These are phyloP conservation scores for Aphrophora alni DNA, from an alignment of 2,888 invertebrate species.

Conservation along the genomic window DNA sequence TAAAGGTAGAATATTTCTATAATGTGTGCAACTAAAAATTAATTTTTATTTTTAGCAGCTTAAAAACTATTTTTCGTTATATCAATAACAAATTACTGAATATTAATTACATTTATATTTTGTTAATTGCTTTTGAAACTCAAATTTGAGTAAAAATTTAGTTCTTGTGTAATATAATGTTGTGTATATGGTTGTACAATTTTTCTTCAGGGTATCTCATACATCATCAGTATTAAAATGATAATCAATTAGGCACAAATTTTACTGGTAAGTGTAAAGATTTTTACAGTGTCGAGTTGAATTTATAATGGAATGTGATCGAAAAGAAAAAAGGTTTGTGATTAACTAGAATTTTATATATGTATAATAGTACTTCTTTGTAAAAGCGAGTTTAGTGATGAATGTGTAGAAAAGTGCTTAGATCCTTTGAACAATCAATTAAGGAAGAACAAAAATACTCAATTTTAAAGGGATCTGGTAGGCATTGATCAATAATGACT, in stretches of 20 bases:
- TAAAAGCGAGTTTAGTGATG: not conserved
- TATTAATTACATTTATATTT: not conserved
- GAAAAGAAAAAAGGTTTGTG: not conserved
- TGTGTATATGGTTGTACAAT: slow-evolving; percentile 9
- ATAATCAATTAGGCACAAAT: slow-evolving; percentile 6
- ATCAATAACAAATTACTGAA: no score
- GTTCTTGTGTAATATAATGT: not conserved
- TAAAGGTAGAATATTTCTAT: not conserved
- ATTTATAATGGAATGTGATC: not conserved
- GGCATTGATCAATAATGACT: not conserved
- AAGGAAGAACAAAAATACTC: not conserved
- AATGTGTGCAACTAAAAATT: not conserved
- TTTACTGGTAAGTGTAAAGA: not conserved
- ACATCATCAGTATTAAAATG: not conserved
- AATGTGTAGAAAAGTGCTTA: not conserved
- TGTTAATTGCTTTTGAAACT: not conserved
- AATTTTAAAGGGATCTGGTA: not conserved
- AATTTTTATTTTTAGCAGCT: not conserved
- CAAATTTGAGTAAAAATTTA: not conserved
- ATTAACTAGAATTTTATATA: not conserved
- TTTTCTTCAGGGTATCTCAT: slow-evolving; percentile 4
- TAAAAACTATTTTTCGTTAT: not conserved
- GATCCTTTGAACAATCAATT: not conserved
- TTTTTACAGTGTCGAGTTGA: not conserved
- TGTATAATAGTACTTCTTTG: not conserved